Evolutionary conservation across 2,797 vertebrate species (phyloP), one percentile per base, ranked within the genome.

Genomic region (Sebastes elongatus): DNA sequence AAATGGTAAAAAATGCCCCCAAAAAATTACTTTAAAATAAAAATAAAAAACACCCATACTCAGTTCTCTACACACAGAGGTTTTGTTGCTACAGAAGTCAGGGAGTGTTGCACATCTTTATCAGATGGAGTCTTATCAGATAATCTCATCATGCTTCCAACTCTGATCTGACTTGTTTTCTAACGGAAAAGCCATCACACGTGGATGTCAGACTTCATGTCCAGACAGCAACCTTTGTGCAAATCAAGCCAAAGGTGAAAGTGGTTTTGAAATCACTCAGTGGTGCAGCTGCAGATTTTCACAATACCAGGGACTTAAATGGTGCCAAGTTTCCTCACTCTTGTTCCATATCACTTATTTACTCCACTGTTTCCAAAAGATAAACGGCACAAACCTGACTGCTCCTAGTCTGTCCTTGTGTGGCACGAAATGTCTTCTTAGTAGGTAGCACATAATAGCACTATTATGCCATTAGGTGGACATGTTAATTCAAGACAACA

Each of bases 221-320:
- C 57, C 76, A 79, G 64, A 66, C 20, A 33, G 35, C 28, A 57
- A 67, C 42, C 52, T 74, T 80, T 83, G 76, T 78, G 49, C 59
- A 81, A 70, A 71, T 6, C 4, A 30, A 75, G 55, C 74, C 70
- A 83, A 30, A 71, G 78, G 63, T 77, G 66, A 87, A 83, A 52
- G 10, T 70, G 42, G 78, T 79, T 57, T 3, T 81, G 83, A 86
- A 89, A 86, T 61, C 55, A 14, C 25, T 74, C 32, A 3, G 1
- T 49, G 25, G 49, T 11, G 38, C 85, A 86, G 86, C 86, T 87
- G 89, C 56, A 77, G 8, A 57, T 81, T 88, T 92, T 91, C 88
- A 86, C 84, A 84, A 88, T 69, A 38, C 57, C 52, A 46, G 27
- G 5, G 35, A 74, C 56, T 49, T 14, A 22, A 59, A 32, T 1